Evolutionary conservation across 2,113 vertebrate species (phyloP).

Genomic region (Apteryx mantelli): DNA sequence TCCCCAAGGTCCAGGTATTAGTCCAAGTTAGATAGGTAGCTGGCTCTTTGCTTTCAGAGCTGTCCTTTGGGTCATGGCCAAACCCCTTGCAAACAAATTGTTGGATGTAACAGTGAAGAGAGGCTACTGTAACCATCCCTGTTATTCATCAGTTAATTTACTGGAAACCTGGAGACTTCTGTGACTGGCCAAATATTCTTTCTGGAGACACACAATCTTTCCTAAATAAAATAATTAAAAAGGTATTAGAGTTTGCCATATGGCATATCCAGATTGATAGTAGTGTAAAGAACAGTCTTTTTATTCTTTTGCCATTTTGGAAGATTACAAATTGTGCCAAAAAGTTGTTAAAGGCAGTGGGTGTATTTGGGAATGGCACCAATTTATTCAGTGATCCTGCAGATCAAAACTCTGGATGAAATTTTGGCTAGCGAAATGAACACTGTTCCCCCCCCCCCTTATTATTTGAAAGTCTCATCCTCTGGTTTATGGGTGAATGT

Average conservation of each 20-base stretch:
- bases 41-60: neutral
- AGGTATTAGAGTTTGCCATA: neutral
- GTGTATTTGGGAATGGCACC: neutral
- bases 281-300: neutral
- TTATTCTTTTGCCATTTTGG: neutral
- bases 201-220: neutral
- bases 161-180: constrained; percentile 3
- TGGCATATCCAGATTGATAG: neutral
- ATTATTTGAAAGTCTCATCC: neutral
- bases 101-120: neutral
- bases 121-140: neutral
- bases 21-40: neutral
- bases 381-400: neutral
- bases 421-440: neutral
- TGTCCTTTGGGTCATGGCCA: neutral
- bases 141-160: neutral
- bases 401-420: neutral
- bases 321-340: neutral
- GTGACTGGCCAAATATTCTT: neutral
- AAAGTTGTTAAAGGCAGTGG: neutral
- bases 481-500: neutral
- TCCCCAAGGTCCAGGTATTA: neutral
- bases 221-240: neutral
- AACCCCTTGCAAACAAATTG: neutral
- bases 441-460: neutral